These are phyloP conservation scores for Watsonalla binaria DNA, from an alignment of 2,888 invertebrate species.

Conservation along the genomic window DNA sequence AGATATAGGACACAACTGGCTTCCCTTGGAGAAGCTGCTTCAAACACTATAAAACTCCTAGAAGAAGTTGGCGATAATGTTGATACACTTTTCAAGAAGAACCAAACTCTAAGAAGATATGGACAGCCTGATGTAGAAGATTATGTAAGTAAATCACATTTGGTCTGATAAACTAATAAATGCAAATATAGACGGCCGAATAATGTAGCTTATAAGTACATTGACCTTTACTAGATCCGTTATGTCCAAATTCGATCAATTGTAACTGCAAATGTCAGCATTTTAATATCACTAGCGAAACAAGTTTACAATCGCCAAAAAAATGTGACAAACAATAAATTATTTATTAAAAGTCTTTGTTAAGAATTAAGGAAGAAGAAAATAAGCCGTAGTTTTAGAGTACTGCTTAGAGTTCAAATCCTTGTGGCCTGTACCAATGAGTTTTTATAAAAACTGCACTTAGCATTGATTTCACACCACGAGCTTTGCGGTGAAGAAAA, in stretches of 20 bases:
- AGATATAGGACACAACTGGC: conserved; percentile 78
- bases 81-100: conserved; percentile 54
- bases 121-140: conserved; percentile 35
- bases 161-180: not conserved
- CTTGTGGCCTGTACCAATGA: too few relatives aligned
- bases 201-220: not conserved
- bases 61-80: conserved; percentile 76
- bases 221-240: not conserved
- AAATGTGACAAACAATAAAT: not conserved
- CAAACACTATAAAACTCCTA: conserved; percentile 75
- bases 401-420: too few relatives aligned
- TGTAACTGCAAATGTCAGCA: not conserved
- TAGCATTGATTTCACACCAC: too few relatives aligned
- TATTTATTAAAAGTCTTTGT: too few relatives aligned
- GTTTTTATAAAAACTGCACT: too few relatives aligned
- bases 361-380: too few relatives aligned
- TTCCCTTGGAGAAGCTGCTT: conserved; percentile 76
- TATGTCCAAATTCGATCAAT: not conserved
- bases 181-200: not conserved
- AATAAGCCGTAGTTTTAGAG: too few relatives aligned
- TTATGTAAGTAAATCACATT: conserved; percentile 39
- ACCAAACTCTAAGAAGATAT: conserved; percentile 47
- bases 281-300: not conserved
- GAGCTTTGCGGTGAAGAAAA: too few relatives aligned
- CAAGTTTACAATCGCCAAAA: not conserved